These are phyloP conservation scores for Camelus dromedarius DNA, from an alignment of 2,113 vertebrate genomes.

Conservation along the genomic window DNA sequence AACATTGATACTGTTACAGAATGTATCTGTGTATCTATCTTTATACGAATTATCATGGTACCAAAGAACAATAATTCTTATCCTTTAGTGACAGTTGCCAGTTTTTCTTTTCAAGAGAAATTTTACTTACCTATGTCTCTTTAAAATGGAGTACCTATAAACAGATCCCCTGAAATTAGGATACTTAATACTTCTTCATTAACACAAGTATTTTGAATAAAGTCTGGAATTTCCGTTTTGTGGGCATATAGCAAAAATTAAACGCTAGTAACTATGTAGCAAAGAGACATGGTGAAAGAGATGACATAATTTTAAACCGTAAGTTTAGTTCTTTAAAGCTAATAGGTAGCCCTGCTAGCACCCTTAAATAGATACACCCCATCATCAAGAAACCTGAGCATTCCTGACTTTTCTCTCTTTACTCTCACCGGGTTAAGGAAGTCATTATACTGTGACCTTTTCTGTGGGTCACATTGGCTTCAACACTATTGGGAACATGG, in stretches of 20 bases:
- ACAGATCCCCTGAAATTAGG: background rate
- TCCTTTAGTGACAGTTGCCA: background rate
- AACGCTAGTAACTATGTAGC: background rate
- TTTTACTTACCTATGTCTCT: background rate
- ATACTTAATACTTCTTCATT: background rate
- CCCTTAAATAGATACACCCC: background rate
- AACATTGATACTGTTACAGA: too few relatives aligned
- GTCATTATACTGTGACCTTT: background rate
- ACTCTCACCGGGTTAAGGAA: background rate
- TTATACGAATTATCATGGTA: background rate
- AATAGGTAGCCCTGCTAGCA: background rate
- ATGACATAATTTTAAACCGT: background rate
- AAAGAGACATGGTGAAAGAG: background rate
- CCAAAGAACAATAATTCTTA: background rate
- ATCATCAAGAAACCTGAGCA: background rate
- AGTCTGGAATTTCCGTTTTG: background rate
- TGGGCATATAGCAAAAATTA: background rate
- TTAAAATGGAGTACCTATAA: background rate
- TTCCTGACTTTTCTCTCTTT: background rate
- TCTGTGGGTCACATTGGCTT: background rate
- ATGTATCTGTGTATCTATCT: background rate
- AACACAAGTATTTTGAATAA: constrained; percentile 34
- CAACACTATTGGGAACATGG: background rate
- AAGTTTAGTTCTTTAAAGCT: background rate
- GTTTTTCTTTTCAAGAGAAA: background rate